Evolutionary conservation across 2,888 invertebrate species (phyloP), one percentile per base, ranked within the genome.

Genomic region (Scelioninae gen. 2): DNA sequence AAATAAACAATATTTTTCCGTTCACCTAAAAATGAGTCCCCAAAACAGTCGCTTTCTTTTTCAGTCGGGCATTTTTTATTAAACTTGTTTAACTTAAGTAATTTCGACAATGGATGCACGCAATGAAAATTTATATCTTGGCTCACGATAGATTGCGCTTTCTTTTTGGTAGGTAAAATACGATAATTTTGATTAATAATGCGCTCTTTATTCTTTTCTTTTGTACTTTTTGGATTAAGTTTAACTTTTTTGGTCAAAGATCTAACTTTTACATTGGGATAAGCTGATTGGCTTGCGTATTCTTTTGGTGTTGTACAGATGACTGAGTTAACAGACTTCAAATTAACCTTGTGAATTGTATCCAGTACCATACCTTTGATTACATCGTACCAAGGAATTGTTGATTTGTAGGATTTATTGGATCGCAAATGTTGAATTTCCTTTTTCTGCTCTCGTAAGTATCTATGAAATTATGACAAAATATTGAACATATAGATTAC

Each of bases 331-430:
- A 39, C 9, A 19, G 43, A 0, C 2, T 37, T 57, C 1, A 33
- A 5, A 35, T 55, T 41, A 1, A 6, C 7, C 6, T 39, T 57
- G 16, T 79, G 75, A 16, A 81, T 78, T 22, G 75, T 78, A 48
- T 78, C 77, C 10, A 52, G 48, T 19, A 81, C 52, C 81, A 81
- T 81, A 18, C 73, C 73, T 35, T 78, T 71, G 11, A 81, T 64
- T 50, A 81, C 60, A 16, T 76, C 50, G 37, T 80, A 80, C 80
- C 81, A 81, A 31, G 71, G 46, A 16, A 77, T 48, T 25, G 76
- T 60, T 3, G 81, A 78, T 50, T 73, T 72, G n/a, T 78, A 80
- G 1, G 50, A 41, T 37, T 75, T 78, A 4, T 65, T 74, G 4
- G 31, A 73, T 25, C 72, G 58, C 16, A 81, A 53, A 4, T 63